These are phyloP conservation scores for Ochotona curzoniae DNA, from an alignment of 2,113 vertebrate species.

Conservation along the genomic window DNA sequence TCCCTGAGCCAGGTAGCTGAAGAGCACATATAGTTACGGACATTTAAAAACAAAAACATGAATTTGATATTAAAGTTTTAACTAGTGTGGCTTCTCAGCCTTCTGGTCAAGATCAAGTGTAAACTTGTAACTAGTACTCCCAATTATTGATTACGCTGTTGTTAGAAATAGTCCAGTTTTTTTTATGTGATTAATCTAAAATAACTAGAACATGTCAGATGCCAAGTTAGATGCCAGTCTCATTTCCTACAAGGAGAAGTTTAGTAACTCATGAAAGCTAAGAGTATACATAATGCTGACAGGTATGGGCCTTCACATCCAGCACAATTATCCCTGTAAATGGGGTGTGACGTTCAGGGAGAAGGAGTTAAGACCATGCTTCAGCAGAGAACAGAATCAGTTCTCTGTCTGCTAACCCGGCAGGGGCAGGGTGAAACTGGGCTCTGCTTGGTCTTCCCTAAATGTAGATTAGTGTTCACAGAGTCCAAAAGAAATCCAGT, in stretches of 20 bases:
- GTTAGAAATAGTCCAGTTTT: too few species aligned
- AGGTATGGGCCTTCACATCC: background rate
- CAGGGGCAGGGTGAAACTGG: background rate
- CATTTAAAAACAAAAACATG: background rate
- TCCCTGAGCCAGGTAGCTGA: background rate
- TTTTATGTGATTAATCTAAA: slow-evolving; percentile 15
- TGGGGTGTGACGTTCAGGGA: background rate
- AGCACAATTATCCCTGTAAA: slow-evolving; percentile 17
- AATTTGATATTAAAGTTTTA: too few species aligned
- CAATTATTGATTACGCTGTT: too few species aligned
- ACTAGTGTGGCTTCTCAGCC: too few species aligned
- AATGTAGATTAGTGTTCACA: background rate
- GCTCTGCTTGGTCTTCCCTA: background rate
- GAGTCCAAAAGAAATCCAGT: background rate
- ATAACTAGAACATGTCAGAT: background rate
- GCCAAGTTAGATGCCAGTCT: slow-evolving; percentile 17
- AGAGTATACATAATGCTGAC: background rate
- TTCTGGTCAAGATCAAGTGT: too few species aligned
- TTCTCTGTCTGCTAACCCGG: background rate
- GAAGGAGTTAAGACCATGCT: background rate
- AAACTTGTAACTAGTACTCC: too few species aligned
- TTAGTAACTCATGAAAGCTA: background rate
- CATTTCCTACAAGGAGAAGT: slow-evolving; percentile 16
- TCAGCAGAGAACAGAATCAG: background rate
- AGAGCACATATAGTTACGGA: background rate